A percentile compares a stretch with the other conserved stretches of the same genome.
These are phyloP conservation scores for Artibeus lituratus DNA, from an alignment of 2,797 vertebrate species.

Conservation along the genomic window DNA sequence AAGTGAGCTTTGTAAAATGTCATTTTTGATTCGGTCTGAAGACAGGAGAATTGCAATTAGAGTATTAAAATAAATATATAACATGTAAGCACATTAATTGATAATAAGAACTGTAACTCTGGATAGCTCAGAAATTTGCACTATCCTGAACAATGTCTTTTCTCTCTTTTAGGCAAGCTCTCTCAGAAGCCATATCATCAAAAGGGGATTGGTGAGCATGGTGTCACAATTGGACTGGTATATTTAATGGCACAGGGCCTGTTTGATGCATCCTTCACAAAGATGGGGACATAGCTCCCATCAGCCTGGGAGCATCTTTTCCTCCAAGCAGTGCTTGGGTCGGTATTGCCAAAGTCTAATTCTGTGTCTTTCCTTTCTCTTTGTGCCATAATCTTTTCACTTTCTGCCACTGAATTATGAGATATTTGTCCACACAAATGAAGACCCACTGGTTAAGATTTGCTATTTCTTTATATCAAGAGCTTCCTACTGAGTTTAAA, in stretches of 20 bases:
- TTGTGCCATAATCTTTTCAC: not conserved
- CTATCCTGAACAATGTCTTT: not conserved
- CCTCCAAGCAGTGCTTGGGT: not conserved
- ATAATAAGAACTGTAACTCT: not conserved
- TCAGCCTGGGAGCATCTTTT: not conserved
- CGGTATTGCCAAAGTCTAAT: not conserved
- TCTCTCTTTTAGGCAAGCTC: not conserved
- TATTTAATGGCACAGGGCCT: not conserved
- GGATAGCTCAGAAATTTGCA: not conserved
- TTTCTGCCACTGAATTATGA: not conserved
- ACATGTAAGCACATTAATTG: not conserved
- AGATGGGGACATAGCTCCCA: not conserved
- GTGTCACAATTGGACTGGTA: not conserved
- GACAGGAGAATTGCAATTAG: not conserved
- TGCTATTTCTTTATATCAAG: conserved; percentile 42
- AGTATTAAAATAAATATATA: conserved; percentile 3
- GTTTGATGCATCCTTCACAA: not conserved
- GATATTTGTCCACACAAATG: not conserved
- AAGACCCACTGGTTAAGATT: not conserved
- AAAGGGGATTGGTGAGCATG: not conserved
- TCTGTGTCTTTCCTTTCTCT: not conserved
- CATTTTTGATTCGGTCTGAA: not conserved
- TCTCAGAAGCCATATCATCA: not conserved
- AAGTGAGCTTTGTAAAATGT: not conserved
- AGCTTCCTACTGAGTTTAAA: conserved; percentile 35